Percentiles rank a stretch among this genome's conserved stretches.
These are phyloP conservation scores for Acipenser ruthenus DNA, from an alignment of 2,797 vertebrate species.

Conservation along the genomic window DNA sequence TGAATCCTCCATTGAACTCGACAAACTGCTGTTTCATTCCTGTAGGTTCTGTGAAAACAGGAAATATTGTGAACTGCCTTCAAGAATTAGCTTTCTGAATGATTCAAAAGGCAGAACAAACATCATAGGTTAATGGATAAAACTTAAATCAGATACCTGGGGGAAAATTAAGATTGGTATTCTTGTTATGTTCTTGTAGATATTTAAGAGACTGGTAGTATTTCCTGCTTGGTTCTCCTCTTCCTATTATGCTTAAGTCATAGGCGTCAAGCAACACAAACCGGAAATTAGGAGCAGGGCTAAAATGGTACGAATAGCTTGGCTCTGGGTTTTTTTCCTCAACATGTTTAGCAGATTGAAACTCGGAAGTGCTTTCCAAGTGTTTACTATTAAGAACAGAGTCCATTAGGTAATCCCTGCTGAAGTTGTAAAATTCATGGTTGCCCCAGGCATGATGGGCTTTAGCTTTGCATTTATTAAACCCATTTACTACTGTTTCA, in stretches of 20 bases:
- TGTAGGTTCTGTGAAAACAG: conserved; percentile 25
- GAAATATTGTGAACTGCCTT: not conserved
- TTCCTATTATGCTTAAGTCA: conserved; percentile 75
- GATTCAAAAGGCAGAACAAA: not conserved
- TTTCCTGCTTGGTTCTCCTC: conserved; percentile 51
- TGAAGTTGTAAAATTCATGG: conserved; percentile 93
- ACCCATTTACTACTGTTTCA: conserved; percentile 53
- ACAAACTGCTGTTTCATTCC: conserved; percentile 61
- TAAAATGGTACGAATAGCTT: conserved; percentile 77
- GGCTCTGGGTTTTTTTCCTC: conserved; percentile 7
- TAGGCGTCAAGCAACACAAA: conserved; percentile 80
- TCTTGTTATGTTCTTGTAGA: conserved; percentile 66
- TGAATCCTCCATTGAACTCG: conserved; percentile 86
- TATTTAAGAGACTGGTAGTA: conserved; percentile 55
- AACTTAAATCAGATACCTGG: conserved; percentile 50
- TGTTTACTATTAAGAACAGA: conserved; percentile 63
- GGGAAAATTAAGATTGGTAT: conserved; percentile 72
- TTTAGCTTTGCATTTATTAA: conserved; percentile 45
- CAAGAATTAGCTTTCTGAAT: not conserved
- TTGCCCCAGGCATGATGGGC: conserved; percentile 92
- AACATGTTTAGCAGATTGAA: not conserved
- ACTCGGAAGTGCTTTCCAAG: conserved; percentile 19
- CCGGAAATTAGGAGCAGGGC: conserved; percentile 60
- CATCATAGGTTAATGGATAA: too few species aligned
- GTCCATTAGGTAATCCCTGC: conserved; percentile 49